Evolutionary conservation across 2,113 vertebrate genomes (phyloP).

Genomic region (Podilymbus podiceps): DNA sequence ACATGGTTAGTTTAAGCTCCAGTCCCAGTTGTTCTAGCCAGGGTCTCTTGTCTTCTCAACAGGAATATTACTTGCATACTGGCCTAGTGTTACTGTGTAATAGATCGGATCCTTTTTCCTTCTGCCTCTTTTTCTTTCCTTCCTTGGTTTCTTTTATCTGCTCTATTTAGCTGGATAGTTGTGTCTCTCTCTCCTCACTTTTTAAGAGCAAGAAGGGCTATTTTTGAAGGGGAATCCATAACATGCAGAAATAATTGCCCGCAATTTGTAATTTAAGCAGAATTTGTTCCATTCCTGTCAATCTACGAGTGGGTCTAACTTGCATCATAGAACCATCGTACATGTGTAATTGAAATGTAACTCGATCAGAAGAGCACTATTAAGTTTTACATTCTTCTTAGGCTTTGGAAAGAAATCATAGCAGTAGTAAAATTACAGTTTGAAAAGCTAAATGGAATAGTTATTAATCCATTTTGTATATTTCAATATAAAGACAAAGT

Average conservation of each 20-base stretch:
- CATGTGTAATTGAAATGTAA: background rate
- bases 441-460: background rate
- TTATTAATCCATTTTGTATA: background rate
- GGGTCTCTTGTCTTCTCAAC: background rate
- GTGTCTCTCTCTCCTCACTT: background rate
- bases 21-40: background rate
- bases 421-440: background rate
- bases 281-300: background rate
- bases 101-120: background rate
- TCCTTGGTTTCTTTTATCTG: background rate
- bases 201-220: background rate
- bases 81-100: background rate
- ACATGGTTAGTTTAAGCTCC: background rate
- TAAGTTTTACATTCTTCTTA: background rate
- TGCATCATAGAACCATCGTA: background rate
- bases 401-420: slow-evolving; percentile 1
- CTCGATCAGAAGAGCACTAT: background rate
- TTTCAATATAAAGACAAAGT: background rate
- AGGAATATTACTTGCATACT: background rate
- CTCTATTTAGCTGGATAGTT: background rate
- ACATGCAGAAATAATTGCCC: background rate
- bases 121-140: background rate
- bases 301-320: background rate
- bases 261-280: background rate
- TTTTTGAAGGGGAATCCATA: background rate